Evolutionary conservation across 2,797 vertebrate species (phyloP).

Genomic region (Myiotriccus ornatus): DNA sequence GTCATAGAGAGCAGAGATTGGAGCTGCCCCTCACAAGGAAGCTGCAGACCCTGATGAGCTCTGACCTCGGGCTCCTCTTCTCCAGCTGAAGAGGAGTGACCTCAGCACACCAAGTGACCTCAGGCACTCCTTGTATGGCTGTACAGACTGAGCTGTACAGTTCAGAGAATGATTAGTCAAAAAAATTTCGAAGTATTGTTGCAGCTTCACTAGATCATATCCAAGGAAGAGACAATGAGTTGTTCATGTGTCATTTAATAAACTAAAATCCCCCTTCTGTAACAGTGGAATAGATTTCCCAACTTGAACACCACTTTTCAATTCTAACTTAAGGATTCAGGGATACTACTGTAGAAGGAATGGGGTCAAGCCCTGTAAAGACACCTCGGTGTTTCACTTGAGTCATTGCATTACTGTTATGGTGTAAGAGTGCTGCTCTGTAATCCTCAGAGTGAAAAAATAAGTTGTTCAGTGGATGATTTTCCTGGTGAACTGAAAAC

Average conservation of each 20-base stretch:
- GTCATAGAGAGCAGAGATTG: not conserved
- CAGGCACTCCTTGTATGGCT: not conserved
- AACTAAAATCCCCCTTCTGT: not conserved
- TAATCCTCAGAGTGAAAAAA: not conserved
- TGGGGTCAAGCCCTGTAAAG: not conserved
- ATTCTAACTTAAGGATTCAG: not conserved
- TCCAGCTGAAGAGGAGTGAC: not conserved
- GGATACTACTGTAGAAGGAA: not conserved
- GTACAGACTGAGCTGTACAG: not conserved
- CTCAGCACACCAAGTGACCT: not conserved
- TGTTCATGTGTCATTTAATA: not conserved
- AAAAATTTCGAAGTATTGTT: not conserved
- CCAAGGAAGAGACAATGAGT: not conserved
- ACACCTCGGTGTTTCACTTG: not conserved
- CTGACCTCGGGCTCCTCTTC: not conserved
- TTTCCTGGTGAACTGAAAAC: not conserved
- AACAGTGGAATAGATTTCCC: not conserved
- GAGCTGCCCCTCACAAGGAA: not conserved
- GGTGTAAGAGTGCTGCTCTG: not conserved
- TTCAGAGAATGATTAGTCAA: not conserved
- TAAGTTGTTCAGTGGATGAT: not conserved
- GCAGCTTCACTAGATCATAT: not conserved
- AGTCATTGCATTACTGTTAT: not conserved
- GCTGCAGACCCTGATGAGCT: not conserved
- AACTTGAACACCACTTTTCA: not conserved